These are phyloP conservation scores for Drosophila pectinifera DNA, from an alignment of 1,140 invertebrate species.

Conservation along the genomic window DNA sequence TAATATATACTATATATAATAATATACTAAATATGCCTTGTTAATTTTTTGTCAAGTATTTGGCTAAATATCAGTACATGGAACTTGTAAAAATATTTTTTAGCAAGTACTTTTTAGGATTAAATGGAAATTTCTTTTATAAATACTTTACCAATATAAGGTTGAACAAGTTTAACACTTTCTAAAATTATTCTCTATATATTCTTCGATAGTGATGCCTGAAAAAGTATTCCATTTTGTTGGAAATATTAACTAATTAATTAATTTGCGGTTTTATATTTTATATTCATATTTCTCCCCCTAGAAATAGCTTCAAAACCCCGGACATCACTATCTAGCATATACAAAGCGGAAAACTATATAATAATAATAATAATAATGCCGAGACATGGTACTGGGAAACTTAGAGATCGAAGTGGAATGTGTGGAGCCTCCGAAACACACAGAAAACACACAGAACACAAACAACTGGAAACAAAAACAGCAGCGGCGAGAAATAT, in stretches of 20 bases:
- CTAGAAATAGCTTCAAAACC: background rate
- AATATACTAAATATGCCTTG: background rate
- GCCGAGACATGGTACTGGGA: slow-evolving; percentile 16
- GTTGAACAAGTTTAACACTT: too few relatives aligned
- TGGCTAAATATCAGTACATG: too few relatives aligned
- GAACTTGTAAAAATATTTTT: too few relatives aligned
- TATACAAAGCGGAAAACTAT: slow-evolving; percentile 9
- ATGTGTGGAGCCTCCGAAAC: slow-evolving; percentile 28
- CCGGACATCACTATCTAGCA: background rate
- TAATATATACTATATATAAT: background rate
- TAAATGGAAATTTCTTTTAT: too few relatives aligned
- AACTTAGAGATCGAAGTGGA: slow-evolving; percentile 27
- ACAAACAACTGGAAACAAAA: slow-evolving; percentile 34
- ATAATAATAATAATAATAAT: slow-evolving; percentile 15
- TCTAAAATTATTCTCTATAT: background rate
- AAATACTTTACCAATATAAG: background rate
- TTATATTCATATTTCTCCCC: background rate
- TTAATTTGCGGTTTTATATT: background rate
- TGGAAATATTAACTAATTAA: background rate
- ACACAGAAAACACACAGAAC: slow-evolving; percentile 38
- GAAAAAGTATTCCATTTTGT: background rate
- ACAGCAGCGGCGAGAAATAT: slow-evolving; percentile 41
- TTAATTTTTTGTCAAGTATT: background rate
- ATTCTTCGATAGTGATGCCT: too few relatives aligned
- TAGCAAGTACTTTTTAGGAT: too few relatives aligned